Evolutionary conservation across 1,140 invertebrate genomes (phyloP).

Genomic region (Drosophila truncata): DNA sequence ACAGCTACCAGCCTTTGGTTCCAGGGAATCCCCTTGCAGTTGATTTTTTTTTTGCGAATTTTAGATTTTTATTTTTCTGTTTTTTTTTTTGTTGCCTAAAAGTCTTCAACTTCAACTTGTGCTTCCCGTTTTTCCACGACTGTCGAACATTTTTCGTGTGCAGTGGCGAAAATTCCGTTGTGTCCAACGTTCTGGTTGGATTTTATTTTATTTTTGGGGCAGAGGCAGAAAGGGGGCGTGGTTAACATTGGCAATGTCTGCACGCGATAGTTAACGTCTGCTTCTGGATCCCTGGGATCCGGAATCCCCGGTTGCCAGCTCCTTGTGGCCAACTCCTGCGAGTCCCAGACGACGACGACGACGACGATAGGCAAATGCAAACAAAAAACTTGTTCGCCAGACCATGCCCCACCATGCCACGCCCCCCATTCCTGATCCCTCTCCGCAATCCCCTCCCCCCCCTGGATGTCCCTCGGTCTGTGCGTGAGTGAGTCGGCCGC

Average conservation of each 20-base stretch:
- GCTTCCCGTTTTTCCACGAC: constrained; percentile 36
- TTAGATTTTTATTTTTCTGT: constrained; percentile 25
- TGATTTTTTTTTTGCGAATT: constrained; percentile 22
- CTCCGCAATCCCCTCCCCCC: neutral
- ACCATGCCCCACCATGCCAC: constrained; percentile 17
- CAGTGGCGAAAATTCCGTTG: constrained; percentile 19
- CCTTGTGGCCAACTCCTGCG: constrained; percentile 8
- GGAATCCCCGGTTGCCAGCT: neutral
- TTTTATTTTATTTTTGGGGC: constrained; percentile 13
- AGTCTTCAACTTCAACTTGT: constrained; percentile 40
- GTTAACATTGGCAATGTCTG: constrained; percentile 66
- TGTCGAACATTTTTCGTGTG: constrained; percentile 53
- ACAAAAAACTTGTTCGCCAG: constrained; percentile 65
- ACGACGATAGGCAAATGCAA: constrained; percentile 79
- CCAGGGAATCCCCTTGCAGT: constrained; percentile 30
- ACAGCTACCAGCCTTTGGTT: constrained; percentile 31
- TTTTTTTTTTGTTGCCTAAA: constrained; percentile 25
- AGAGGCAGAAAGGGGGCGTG: constrained; percentile 36
- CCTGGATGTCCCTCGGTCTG: neutral
- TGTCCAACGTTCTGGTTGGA: constrained; percentile 12
- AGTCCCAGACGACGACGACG: constrained; percentile 59
- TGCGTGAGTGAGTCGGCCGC: constrained; percentile 32
- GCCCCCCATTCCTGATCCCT: neutral
- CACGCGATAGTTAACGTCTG: constrained; percentile 82
- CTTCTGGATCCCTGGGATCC: constrained; percentile 23